Evolutionary conservation across 2,888 invertebrate species (phyloP), one percentile per base, ranked within the genome.

Genomic region (Trichogramma dendrolimi): DNA sequence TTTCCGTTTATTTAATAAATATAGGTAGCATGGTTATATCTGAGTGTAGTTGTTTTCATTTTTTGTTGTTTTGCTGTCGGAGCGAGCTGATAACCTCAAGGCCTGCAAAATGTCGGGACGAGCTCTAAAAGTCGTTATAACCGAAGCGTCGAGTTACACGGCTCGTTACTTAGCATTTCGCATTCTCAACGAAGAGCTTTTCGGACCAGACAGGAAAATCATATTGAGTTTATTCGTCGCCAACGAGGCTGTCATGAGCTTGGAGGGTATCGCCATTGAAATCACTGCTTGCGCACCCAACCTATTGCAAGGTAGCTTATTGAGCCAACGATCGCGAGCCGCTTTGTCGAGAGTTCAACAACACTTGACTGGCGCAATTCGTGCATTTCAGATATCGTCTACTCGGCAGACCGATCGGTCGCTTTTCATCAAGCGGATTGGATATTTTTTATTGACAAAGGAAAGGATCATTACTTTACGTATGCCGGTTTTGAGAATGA

Each of bases 361-460:
- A 27, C 27, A 27, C 27, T 27, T 27, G 27, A 27, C 27, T 27
- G 27, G 27, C 3, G 2, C 27, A 27, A 27, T 27, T 27, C 27
- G 27, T 27, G 27, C 27, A 27, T 27, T 41, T 1, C 8, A 71
- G 70, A 58, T 3, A 57, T 71, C 2, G 50, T 4, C 10, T 62
- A 59, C n/a, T 58, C 67, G 5, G 39, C 51, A 6, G 63, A 71
- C 42, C 52, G 54, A 0, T 61, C 69, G 4, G 14, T 55, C 1
- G 65, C 67, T 10, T 71, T 71, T 55, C 64, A 61, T n/a, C 60
- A 69, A 14, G 71, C 68, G 0, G 69, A 71, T 27, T 46, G 68
- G 6, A 64, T 69, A 1, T 59, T 71, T 52, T 67, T 61, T 7
- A 64, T 71, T 8, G 71, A 71, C 2, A 59, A 49, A 38, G 65